Evolutionary conservation across 2,113 vertebrate species (phyloP).

Genomic region (Prionailurus viverrinus): DNA sequence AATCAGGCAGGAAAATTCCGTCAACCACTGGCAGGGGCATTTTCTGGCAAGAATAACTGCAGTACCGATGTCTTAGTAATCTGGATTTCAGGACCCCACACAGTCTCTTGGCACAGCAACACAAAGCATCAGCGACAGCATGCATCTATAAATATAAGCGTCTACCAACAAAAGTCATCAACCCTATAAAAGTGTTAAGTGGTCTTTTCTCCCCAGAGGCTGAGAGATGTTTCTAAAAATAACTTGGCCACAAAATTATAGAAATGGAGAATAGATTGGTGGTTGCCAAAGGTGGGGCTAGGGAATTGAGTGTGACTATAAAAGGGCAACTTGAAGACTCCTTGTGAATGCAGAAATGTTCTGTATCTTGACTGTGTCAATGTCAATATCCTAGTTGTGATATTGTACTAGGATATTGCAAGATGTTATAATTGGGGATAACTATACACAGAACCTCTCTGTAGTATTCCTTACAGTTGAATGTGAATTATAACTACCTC

Average conservation of each 20-base stretch:
- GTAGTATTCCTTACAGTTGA: neutral
- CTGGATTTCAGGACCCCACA: neutral
- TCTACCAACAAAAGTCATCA: neutral
- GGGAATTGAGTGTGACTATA: neutral
- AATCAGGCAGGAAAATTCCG: neutral
- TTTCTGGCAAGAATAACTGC: neutral
- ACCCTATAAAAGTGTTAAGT: neutral
- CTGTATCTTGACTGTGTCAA: neutral
- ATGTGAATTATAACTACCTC: neutral
- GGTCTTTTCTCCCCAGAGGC: neutral
- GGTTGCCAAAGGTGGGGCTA: neutral
- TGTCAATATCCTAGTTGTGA: no score
- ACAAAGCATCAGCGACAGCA: neutral
- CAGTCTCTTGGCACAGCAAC: neutral
- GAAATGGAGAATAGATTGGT: constrained; percentile 14
- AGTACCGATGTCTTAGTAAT: neutral
- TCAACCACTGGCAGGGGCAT: neutral
- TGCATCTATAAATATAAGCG: neutral
- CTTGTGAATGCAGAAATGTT: neutral
- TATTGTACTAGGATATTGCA: neutral
- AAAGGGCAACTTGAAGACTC: neutral
- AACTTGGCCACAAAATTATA: neutral
- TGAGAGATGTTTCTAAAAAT: constrained; percentile 36
- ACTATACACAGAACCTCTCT: neutral
- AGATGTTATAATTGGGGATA: neutral